These are phyloP conservation scores for Noctilio leporinus DNA, from an alignment of 2,113 vertebrate genomes.

Conservation along the genomic window DNA sequence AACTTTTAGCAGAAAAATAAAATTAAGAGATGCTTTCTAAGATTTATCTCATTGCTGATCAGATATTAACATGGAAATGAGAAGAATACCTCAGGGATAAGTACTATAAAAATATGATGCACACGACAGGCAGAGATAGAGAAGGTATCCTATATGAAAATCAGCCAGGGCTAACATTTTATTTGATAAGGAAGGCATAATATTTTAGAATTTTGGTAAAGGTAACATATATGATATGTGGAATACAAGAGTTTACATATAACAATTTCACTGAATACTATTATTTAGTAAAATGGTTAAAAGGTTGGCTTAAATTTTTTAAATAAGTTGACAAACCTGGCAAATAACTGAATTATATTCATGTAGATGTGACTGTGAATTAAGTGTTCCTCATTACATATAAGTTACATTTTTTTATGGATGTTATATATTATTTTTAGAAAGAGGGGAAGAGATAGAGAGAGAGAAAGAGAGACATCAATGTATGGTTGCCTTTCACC, in stretches of 20 bases:
- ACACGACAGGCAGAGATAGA: neutral
- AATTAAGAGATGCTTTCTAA: neutral
- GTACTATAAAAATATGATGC: neutral
- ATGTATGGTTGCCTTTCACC: no score
- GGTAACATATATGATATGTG: neutral
- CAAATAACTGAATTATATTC: neutral
- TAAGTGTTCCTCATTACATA: neutral
- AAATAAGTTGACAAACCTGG: neutral
- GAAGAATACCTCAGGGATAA: neutral
- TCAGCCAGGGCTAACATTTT: neutral
- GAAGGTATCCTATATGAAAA: neutral
- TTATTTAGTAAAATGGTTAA: constrained; percentile 14
- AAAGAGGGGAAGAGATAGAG: no score
- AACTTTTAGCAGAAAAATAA: constrained; percentile 11
- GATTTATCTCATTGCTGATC: neutral
- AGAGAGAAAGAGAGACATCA: no score
- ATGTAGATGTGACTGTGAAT: neutral
- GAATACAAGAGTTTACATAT: neutral
- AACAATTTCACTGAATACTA: neutral
- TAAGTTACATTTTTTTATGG: neutral
- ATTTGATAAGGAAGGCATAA: neutral
- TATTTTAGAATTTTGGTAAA: neutral
- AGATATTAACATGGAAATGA: neutral
- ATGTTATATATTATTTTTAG: no score
- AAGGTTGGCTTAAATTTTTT: neutral